Conservation (phyloP, 1,140 invertebrate genomes). For the Caenorhabditis inopinata region DNA sequence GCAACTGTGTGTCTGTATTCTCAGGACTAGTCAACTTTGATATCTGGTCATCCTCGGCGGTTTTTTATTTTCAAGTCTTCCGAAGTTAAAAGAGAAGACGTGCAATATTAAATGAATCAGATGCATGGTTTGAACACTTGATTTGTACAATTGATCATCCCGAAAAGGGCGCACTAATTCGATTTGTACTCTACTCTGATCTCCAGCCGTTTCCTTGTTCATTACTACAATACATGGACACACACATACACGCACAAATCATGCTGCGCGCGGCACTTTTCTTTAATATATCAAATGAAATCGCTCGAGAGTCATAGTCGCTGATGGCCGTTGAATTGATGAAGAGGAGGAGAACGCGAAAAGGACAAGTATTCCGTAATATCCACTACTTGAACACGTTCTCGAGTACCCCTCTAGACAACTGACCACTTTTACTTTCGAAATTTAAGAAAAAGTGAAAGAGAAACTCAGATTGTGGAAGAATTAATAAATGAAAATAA, state of each 20-base stretch:
- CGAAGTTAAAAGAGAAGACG: neutral
- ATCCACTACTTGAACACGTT: conserved; percentile 3
- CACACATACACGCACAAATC: neutral
- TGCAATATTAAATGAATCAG: neutral
- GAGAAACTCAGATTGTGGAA: no score
- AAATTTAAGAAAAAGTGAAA: no score
- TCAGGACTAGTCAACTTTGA: neutral
- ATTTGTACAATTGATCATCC: conserved; percentile 27
- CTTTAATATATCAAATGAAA: neutral
- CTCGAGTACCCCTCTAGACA: neutral
- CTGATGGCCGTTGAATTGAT: neutral
- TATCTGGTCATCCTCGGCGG: neutral
- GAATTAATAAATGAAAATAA: no score
- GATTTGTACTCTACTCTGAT: conserved; percentile 6
- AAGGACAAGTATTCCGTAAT: neutral
- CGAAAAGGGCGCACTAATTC: neutral
- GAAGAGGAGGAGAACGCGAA: neutral
- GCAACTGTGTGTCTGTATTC: conserved; percentile 6
- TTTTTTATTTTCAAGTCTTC: neutral
- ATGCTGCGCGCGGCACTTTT: neutral
- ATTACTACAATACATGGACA: neutral
- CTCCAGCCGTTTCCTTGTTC: neutral
- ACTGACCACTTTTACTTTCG: conserved; percentile 19
- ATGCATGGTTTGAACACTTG: conserved; percentile 30
- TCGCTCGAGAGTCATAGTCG: neutral